A percentile compares a stretch with the other conserved stretches of the same genome.
These are phyloP conservation scores for Strix aluco DNA, from an alignment of 2,113 vertebrate species.

Conservation along the genomic window DNA sequence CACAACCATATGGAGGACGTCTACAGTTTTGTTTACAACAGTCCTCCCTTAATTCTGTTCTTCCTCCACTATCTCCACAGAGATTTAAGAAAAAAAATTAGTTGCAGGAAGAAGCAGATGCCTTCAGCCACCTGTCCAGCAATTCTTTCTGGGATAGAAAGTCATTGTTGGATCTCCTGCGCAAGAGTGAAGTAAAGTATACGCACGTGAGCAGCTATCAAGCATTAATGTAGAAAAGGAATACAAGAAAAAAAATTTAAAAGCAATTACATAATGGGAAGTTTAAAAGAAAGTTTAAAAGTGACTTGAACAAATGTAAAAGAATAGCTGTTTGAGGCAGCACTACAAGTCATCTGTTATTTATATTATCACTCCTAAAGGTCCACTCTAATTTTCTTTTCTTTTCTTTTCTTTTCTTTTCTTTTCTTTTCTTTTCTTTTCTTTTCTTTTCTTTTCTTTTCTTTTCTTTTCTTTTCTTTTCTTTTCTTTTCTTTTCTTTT, in stretches of 20 bases:
- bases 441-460: too few relatives aligned
- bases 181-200: background rate
- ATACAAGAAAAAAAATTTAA: background rate
- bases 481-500: too few relatives aligned
- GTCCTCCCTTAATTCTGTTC: background rate
- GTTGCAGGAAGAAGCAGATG: background rate
- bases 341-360: background rate
- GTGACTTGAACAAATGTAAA: background rate
- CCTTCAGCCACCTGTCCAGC: slow-evolving; percentile 9
- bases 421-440: too few relatives aligned
- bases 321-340: background rate
- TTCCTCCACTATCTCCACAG: background rate
- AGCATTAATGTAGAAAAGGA: background rate
- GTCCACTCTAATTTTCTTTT: background rate
- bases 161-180: background rate
- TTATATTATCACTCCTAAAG: background rate
- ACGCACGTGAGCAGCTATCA: background rate
- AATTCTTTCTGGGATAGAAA: background rate
- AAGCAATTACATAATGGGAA: background rate
- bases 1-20: background rate
- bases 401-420: too few relatives aligned
- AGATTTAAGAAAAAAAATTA: background rate
- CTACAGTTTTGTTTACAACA: background rate
- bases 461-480: too few relatives aligned
- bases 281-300: background rate